Base-by-base conservation (phyloP, 2,113 vertebrate genomes). In the Aegotheles bennettii region DNA sequence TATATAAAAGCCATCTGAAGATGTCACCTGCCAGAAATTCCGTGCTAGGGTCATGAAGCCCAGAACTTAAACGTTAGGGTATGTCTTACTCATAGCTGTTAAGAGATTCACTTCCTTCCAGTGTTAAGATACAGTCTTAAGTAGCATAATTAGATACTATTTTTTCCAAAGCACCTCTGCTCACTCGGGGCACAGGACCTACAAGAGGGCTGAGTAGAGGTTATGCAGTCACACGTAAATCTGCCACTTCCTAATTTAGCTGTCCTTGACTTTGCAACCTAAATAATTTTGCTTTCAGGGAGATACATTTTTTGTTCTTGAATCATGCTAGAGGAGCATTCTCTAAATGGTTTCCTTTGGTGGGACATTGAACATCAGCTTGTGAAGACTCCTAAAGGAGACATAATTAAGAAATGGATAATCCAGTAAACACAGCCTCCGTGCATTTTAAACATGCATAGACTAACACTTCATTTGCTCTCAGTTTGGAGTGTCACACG, bases 401-500 rank as follows among this genome's bases (percentile, higher is more conserved):
- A 29, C 7, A 10, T 21, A 76, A 43, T 26, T 88, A 94, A 90
- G 81, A 92, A 96, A 91, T 36, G 63, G 86, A 89, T 89, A 88
- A 91, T 93, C 28, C 51, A 57, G 94, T 94, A 94, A 96, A 96
- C 76, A 79, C 61, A 90, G 33, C 48, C 65, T 91, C 69, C 42
- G 20, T 71, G 61, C 45, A 1, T 93, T 93, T 96, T 94, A 94
- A 95, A 95, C 92, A 83, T 24, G 94, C 61, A 70, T 14, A 74
- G 92, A 45, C 95, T 92, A 84, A 86, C 95, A 97, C 95, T 96
- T 96, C 91, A 97, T 97, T 96, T 97, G 78, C 94, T 96, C 91
- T 95, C 95, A 84, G 94, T 69, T 94, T 78, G 70, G 83, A 92
- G 79, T 86, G 93, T 87, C 94, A 93, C 76, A 69, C 45, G 75